Base-by-base conservation (phyloP, 2,888 invertebrate species). In the Crioceris asparagi region DNA sequence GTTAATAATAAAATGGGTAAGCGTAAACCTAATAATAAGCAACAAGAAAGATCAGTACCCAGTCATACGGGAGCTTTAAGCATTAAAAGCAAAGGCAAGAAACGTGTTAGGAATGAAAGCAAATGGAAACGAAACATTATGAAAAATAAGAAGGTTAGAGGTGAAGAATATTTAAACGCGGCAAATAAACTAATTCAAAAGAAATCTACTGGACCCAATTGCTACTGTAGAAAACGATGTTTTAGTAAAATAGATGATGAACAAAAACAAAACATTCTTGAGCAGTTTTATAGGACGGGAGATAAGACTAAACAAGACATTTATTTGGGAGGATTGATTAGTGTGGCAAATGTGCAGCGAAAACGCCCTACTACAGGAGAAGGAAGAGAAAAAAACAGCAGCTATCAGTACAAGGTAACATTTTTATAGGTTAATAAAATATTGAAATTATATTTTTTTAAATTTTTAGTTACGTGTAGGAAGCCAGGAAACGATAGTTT, bases 91-190 rank as follows among this genome's bases (percentile, higher is more conserved):
- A 17, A 26, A 36, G 35, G 39, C n/a, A 39, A 18, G 18, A 39
- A 39, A 31, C 12, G 35, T 16, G 16, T 19, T 25, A 35, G 35
- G 16, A 25, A 17, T 35, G 35, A 31, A 26, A 35, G 27, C 11
- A 35, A 8, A n/a, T 39, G 39, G 27, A 30, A 32, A 27, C 21
- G 39, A 32, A 39, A 39, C 18, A 17, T 31, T 8, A 31, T 23
- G 15, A 39, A 39, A 32, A 27, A 12, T 17, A 31, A 25, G 21
- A 39, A 32, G 16, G 27, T 35, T 17, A 35, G 31, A 31, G 35
- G 39, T 31, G 39, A 39, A 39, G 39, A 39, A 26, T 25, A 35
- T 31, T 17, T 39, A 11, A 39, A 35, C 23, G 17, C 30, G 25
- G 15, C n/a, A 25, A 39, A 21, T 18, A 39, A 35, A 35, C 10